A percentile compares a stretch with the other conserved stretches of the same genome.
Conservation (phyloP, 2,797 vertebrate species). For the Pyrrhura leucotis region DNA sequence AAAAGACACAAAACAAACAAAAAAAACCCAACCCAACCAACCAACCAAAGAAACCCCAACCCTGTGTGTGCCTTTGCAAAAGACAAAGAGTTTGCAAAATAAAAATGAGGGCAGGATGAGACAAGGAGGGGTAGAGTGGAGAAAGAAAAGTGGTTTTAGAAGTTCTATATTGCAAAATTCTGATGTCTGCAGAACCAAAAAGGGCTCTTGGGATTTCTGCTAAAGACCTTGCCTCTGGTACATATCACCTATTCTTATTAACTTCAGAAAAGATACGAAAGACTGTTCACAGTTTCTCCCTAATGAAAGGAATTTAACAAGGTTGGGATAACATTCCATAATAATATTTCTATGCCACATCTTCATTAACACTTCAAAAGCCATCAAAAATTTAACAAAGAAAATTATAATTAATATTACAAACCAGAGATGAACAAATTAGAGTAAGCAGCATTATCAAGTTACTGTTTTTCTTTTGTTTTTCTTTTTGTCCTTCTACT, state of each 20-base stretch:
- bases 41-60: neutral
- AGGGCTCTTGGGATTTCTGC: neutral
- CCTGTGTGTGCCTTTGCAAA: neutral
- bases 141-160: neutral
- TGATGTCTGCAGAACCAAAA: neutral
- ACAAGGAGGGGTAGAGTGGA: fast-evolving
- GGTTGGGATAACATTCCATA: neutral
- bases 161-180: neutral
- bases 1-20: no score
- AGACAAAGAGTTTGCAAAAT: neutral
- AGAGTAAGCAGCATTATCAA: neutral
- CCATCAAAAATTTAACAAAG: slow-evolving; percentile 2
- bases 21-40: no score
- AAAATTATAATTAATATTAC: slow-evolving; percentile 4
- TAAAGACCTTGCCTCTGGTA: neutral
- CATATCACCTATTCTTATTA: slow-evolving; percentile 3
- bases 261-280: neutral
- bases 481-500: neutral
- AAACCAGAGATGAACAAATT: slow-evolving; percentile 22
- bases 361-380: slow-evolving; percentile 40
- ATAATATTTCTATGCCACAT: neutral
- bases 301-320: slow-evolving; percentile 19
- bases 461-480: neutral
- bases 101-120: fast-evolving
- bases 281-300: neutral